These are phyloP conservation scores for Harpalus rubripes DNA, from an alignment of 2,888 invertebrate species.

Conservation along the genomic window DNA sequence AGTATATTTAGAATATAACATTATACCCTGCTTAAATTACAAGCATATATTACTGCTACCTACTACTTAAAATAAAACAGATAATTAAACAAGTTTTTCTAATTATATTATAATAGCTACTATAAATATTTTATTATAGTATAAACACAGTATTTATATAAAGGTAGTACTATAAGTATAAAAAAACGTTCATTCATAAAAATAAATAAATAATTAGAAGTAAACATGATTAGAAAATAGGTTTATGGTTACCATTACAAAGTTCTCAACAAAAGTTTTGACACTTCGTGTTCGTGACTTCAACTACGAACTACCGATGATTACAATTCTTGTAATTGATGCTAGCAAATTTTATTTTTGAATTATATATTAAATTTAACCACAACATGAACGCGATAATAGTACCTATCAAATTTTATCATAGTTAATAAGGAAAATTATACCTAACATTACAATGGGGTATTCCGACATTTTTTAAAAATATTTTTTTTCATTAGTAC, in stretches of 20 bases:
- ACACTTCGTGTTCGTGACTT: not conserved
- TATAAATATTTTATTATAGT: slow-evolving; percentile 51
- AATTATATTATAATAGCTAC: slow-evolving; percentile 49
- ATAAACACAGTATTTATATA: slow-evolving; percentile 40
- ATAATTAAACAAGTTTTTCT: slow-evolving; percentile 50
- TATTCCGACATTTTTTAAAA: too few species aligned
- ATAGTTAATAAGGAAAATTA: slow-evolving; percentile 16
- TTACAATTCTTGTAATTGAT: too few species aligned
- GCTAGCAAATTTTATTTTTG: too few species aligned
- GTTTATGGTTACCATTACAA: slow-evolving; percentile 23
- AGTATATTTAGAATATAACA: not conserved
- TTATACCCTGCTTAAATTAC: slow-evolving; percentile 19
- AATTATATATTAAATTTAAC: not conserved
- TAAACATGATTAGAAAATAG: slow-evolving; percentile 48
- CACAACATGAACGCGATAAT: not conserved
- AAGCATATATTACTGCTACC: slow-evolving; percentile 21
- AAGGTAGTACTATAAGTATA: slow-evolving; percentile 34
- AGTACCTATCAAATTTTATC: not conserved
- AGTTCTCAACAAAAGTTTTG: not conserved
- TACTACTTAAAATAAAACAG: slow-evolving; percentile 28
- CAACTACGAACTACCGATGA: not conserved
- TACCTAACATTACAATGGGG: too few species aligned
- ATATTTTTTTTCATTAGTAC: too few species aligned
- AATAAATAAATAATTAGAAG: slow-evolving; percentile 32
- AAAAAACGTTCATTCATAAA: slow-evolving; percentile 50